A percentile compares a stretch with the other conserved stretches of the same genome.
These are phyloP conservation scores for Cotesia congregata DNA, from an alignment of 2,888 invertebrate genomes.

Conservation along the genomic window DNA sequence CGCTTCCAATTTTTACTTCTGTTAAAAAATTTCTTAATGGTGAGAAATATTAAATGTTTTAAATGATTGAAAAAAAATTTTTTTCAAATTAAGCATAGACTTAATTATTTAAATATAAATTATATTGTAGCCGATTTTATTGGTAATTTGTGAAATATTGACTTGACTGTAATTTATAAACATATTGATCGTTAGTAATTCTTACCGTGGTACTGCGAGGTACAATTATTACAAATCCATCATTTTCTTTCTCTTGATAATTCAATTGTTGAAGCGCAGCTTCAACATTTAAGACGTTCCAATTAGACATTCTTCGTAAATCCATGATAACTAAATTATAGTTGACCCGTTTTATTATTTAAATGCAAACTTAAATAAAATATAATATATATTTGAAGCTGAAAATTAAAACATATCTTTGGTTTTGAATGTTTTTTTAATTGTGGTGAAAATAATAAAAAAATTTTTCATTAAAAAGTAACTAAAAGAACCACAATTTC, in stretches of 20 bases:
- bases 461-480: background rate
- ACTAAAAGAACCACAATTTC: background rate
- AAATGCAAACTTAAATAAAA: background rate
- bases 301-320: conserved; percentile 68
- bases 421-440: background rate
- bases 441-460: background rate
- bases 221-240: conserved; percentile 52
- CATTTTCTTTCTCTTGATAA: conserved; percentile 58
- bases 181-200: background rate
- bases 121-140: no score
- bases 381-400: background rate
- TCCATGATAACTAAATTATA: conserved; percentile 56
- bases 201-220: conserved; percentile 63
- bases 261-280: conserved; percentile 66
- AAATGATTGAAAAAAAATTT: no score
- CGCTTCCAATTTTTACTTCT: no score
- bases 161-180: no score
- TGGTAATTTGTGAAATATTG: no score
- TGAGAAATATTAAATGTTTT: no score
- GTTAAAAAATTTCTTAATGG: no score
- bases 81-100: no score
- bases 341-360: background rate
- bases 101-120: no score
- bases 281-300: conserved; percentile 69
- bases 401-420: background rate